Conservation (phyloP, 2,797 vertebrate genomes). For the Notoglanidium macrostoma region DNA sequence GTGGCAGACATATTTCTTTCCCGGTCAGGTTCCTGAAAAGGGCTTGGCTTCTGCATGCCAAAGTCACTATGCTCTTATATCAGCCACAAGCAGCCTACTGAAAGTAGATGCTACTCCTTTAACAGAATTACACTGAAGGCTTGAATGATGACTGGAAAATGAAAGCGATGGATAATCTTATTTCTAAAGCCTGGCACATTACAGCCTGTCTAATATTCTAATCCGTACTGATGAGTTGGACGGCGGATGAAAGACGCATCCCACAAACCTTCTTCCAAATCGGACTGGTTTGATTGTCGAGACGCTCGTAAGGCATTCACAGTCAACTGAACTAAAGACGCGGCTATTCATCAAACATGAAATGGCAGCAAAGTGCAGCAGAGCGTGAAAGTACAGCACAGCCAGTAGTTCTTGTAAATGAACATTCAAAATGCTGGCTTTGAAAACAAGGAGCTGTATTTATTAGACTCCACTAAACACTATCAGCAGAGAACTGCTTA, state of each 20-base stretch:
- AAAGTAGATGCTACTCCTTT: conserved; percentile 53
- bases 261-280: conserved; percentile 1
- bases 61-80: conserved; percentile 44
- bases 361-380: not conserved
- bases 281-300: not conserved
- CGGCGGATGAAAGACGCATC: conserved; percentile 28
- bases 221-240: conserved; percentile 54
- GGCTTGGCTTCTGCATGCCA: conserved; percentile 38
- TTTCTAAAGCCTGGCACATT: conserved; percentile 52
- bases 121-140: conserved; percentile 60
- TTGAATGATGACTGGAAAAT: conserved; percentile 52
- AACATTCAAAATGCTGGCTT: not conserved
- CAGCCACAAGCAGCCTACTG: conserved; percentile 50
- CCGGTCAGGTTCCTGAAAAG: conserved; percentile 42
- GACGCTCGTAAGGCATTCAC: conserved; percentile 22
- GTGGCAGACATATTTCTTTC: conserved; percentile 59
- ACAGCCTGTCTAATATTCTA: conserved; percentile 63
- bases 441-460: not conserved
- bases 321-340: conserved; percentile 21
- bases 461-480: not conserved
- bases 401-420: not conserved
- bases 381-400: not conserved
- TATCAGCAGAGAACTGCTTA: not conserved
- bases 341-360: conserved; percentile 8
- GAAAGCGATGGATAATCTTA: conserved; percentile 56